Base-by-base conservation (phyloP, 2,113 vertebrate species). In the Telmatochromis sp. region DNA sequence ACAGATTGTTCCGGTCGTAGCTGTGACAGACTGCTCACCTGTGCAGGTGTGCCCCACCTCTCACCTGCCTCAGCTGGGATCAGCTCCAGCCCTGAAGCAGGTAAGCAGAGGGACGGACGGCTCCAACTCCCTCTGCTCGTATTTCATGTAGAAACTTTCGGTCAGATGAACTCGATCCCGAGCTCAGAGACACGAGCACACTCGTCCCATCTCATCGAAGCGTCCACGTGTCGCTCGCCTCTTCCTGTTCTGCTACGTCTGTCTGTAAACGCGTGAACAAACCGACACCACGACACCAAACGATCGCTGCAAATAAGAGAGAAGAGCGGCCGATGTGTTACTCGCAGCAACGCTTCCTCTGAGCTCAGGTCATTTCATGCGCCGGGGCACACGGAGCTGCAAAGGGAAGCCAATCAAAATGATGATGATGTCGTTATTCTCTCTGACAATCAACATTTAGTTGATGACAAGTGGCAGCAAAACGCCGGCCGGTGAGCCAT, bases 151-250 rank as follows among this genome's bases (percentile, higher is more conserved):
- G 63, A 68, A 68, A 37, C 63, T 13, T 21, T 5, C 0, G 1
- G 6, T 68, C 19, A 40, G 63, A 21, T 21, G 19, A 68, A 40
- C 35, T 68, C 1, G 4, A 65, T 0, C 31, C 2, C 1, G 6
- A 7, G 31, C 60, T 14, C 35, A 40, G 35, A 40, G 0, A 0
- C 3, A 21, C 12, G 7, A 0, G 19, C 63, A 6, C 63, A 40
- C n/a, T 70, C 6, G 2, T 40, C 35, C 63, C 63, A 8, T 70
- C n/a, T 23, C 35, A 6, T 9, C 1, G 7, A 68, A 23, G n/a
- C n/a, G 1, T 40, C 35, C n/a, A 7, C 0, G 35, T 68, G n/a
- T 5, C n/a, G 0, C 35, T 21, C 63, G 5, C 33, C 19, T 68
- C 7, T 14, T 40, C 21, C 35, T 42, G 13, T 4, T 70, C 37